Conservation (phyloP, 2,888 invertebrate genomes). For the Pecten maximus region DNA sequence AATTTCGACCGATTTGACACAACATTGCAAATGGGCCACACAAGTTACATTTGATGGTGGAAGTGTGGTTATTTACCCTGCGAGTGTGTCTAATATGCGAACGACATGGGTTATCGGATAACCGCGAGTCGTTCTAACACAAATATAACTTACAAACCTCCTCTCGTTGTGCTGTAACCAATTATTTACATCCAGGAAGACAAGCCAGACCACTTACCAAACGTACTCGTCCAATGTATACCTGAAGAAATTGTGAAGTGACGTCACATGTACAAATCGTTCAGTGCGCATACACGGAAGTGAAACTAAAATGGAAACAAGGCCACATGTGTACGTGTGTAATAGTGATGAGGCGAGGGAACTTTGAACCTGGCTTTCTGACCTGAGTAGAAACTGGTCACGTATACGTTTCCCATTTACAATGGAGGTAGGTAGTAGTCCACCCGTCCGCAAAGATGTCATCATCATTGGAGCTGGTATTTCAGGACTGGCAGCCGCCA, state of each 20-base stretch:
- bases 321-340: not conserved
- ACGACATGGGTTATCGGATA: not conserved
- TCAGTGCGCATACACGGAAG: constrained; percentile 61
- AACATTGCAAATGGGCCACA: not conserved
- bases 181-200: constrained; percentile 23
- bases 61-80: not conserved
- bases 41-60: not conserved
- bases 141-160: not conserved
- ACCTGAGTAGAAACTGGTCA: constrained; percentile 31
- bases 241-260: constrained; percentile 54
- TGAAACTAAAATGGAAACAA: constrained; percentile 51
- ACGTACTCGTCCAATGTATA: constrained; percentile 36
- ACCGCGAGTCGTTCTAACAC: not conserved
- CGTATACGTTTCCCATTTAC: not conserved
- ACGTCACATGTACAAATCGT: constrained; percentile 54
- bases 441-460: constrained; percentile 59
- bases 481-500: constrained; percentile 76
- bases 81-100: not conserved
- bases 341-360: not conserved
- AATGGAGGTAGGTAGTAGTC: constrained; percentile 37
- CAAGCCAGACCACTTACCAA: not conserved
- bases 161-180: not conserved
- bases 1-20: not conserved
- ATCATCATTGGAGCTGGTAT: constrained; percentile 78
- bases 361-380: not conserved